These are phyloP conservation scores for Fregetta grallaria DNA, from an alignment of 2,113 vertebrate species.

Conservation along the genomic window DNA sequence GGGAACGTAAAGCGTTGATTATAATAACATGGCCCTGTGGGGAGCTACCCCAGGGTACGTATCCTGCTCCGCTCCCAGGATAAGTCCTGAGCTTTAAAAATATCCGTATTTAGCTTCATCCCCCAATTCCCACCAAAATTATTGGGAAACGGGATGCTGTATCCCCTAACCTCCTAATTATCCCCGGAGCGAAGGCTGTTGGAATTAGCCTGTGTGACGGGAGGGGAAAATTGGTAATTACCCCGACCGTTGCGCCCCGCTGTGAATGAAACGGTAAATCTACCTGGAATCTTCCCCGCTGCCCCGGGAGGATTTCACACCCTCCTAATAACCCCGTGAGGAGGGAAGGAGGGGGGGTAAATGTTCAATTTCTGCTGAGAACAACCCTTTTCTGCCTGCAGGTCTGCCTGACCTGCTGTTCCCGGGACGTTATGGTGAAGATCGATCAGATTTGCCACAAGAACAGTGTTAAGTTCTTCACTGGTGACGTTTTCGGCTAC, in stretches of 20 bases:
- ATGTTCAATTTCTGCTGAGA: fast-evolving
- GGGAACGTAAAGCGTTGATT: no score
- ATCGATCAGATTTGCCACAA: constrained; percentile 88
- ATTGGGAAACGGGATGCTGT: neutral
- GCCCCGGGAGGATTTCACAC: neutral
- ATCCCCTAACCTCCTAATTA: neutral
- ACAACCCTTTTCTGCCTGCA: constrained; percentile 4
- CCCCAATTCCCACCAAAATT: neutral
- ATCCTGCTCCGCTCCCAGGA: neutral
- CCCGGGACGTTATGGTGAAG: constrained; percentile 84
- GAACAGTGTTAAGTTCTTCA: constrained; percentile 87
- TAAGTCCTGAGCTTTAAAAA: neutral
- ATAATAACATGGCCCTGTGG: neutral
- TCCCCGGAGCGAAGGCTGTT: neutral
- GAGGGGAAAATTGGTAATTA: neutral
- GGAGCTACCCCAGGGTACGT: neutral
- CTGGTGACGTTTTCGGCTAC: constrained; percentile 90
- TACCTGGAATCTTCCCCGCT: neutral
- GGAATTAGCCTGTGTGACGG: neutral
- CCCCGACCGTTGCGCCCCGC: neutral
- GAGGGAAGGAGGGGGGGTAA: no score
- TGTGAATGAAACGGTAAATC: neutral
- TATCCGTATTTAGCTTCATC: neutral
- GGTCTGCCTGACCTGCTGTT: constrained; percentile 91
- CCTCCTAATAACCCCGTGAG: neutral